phyloP scores from a whole-genome alignment of 1,140 invertebrate species.

The Danaus melanippus region DNA sequence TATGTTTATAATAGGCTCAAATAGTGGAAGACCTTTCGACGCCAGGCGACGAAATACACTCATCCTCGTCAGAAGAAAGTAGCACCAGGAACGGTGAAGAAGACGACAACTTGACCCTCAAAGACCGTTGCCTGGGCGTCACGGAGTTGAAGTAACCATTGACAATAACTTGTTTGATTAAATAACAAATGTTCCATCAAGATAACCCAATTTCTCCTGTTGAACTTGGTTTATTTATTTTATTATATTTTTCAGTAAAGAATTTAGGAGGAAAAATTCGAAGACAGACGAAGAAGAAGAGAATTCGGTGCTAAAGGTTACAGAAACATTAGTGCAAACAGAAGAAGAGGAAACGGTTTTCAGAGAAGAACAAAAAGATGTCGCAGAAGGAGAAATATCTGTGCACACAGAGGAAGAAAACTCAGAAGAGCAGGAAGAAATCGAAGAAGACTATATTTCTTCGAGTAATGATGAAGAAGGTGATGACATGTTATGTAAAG shows the following conservation, averaged over 20 bases:
- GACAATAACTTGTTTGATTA: too few species aligned
- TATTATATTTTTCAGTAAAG: constrained; percentile 30
- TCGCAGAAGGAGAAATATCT: not conserved
- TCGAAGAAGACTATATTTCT: constrained; percentile 68
- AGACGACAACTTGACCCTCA: constrained; percentile 45
- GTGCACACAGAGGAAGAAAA: constrained; percentile 1
- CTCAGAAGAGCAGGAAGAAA: constrained; percentile 16
- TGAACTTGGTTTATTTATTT: not conserved
- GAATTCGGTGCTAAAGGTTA: not conserved
- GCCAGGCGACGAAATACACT: too few species aligned
- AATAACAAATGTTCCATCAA: too few species aligned
- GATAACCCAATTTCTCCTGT: too few species aligned
- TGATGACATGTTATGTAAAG: not conserved
- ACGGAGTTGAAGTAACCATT: constrained; percentile 36
- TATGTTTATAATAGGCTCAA: too few species aligned
- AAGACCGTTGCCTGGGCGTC: constrained; percentile 20
- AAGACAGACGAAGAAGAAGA: constrained; percentile 14
- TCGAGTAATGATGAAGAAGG: constrained; percentile 77
- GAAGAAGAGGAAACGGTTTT: not conserved
- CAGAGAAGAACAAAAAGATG: too few species aligned
- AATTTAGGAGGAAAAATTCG: constrained; percentile 22
- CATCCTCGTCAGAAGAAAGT: constrained; percentile 22
- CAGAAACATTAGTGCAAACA: constrained; percentile 20
- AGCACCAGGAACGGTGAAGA: constrained; percentile 23
- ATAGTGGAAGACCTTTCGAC: too few species aligned